These are phyloP conservation scores for Micrasema minimum DNA, from an alignment of 1,140 invertebrate species.

Conservation along the genomic window DNA sequence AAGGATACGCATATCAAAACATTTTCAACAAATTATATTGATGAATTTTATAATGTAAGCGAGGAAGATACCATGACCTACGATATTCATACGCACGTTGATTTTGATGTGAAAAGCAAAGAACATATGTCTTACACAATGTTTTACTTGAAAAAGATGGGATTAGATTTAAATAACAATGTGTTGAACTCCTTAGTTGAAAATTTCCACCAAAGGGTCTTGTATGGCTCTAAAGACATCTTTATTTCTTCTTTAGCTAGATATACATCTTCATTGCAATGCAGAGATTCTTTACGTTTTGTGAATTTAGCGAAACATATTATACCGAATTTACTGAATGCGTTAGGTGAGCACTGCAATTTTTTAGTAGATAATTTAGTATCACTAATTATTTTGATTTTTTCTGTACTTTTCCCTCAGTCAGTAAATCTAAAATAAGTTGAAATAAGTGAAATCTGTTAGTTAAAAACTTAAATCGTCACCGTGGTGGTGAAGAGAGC, in stretches of 20 bases:
- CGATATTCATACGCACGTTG: too few relatives aligned
- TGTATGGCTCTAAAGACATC: neutral
- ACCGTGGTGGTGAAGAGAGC: too few relatives aligned
- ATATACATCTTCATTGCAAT: conserved; percentile 15
- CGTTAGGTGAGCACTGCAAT: conserved; percentile 15
- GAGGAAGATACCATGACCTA: neutral
- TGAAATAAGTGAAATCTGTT: too few relatives aligned
- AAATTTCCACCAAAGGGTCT: neutral
- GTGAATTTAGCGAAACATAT: conserved; percentile 6
- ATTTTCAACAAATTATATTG: neutral
- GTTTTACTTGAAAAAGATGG: conserved; percentile 37
- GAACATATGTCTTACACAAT: conserved; percentile 16
- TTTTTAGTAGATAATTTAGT: neutral
- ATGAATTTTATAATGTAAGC: neutral
- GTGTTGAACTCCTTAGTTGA: conserved; percentile 21
- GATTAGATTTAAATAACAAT: conserved; percentile 17
- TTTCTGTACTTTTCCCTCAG: too few relatives aligned
- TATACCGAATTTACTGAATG: conserved; percentile 8
- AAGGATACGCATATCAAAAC: too few relatives aligned
- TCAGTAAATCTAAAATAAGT: too few relatives aligned
- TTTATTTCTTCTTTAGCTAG: conserved; percentile 18
- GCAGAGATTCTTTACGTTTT: conserved; percentile 26
- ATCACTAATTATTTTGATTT: too few relatives aligned
- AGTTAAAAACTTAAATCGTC: too few relatives aligned
- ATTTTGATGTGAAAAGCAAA: too few relatives aligned